Conservation (phyloP, 2,113 vertebrate species). For the Thinocorus orbignyianus region DNA sequence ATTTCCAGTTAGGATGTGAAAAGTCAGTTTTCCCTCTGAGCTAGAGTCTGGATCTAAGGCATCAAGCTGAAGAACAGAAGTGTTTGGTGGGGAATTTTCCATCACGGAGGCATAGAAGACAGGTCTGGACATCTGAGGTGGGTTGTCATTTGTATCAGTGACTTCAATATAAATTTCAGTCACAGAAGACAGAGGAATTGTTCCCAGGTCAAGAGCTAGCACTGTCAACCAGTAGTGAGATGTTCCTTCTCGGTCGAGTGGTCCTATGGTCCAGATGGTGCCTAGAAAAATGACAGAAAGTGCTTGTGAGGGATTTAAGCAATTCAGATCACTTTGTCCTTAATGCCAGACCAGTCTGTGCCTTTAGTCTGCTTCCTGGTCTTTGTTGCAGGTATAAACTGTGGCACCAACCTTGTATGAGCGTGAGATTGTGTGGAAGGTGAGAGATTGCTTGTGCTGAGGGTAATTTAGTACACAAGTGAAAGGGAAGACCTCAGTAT, state of each 20-base stretch:
- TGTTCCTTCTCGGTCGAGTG: conserved; percentile 83
- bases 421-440: not conserved
- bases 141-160: conserved; percentile 91
- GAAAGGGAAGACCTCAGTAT: not conserved
- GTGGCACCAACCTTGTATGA: not conserved
- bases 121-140: conserved; percentile 86
- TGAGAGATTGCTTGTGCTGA: not conserved
- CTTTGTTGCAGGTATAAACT: not conserved
- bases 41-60: conserved; percentile 85
- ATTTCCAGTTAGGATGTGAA: conserved; percentile 85
- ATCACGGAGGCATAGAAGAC: conserved; percentile 86
- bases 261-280: conserved; percentile 79
- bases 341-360: not conserved
- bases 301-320: not conserved
- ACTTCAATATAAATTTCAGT: conserved; percentile 94
- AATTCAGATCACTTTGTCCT: not conserved
- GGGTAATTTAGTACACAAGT: not conserved
- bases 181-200: conserved; percentile 82
- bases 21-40: conserved; percentile 86
- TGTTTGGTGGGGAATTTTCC: conserved; percentile 83
- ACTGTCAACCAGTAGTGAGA: conserved; percentile 93
- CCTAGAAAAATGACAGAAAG: conserved; percentile 74
- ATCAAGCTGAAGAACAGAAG: conserved; percentile 81
- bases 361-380: not conserved
- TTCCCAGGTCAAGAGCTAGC: conserved; percentile 86